Conservation (phyloP, 2,113 vertebrate species). For the Speoplatyrhinus poulsoni region DNA sequence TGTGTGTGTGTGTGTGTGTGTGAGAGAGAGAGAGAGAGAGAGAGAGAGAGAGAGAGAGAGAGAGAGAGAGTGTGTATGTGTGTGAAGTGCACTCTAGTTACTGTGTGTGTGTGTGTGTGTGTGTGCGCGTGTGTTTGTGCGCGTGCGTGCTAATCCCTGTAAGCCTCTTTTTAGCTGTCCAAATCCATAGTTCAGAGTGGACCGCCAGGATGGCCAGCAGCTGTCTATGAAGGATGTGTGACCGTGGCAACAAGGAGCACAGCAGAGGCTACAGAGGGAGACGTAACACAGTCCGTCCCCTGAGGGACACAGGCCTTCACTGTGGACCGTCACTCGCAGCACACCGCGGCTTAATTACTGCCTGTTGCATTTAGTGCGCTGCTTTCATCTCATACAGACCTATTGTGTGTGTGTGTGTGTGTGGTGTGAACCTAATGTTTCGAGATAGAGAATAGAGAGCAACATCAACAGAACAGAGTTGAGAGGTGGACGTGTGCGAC, state of each 20-base stretch:
- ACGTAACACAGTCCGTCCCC: conserved; percentile 18
- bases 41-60: neutral
- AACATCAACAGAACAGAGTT: neutral
- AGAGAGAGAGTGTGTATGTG: no score
- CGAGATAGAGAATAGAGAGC: neutral
- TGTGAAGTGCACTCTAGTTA: neutral
- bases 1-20: neutral
- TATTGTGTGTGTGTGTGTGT: neutral
- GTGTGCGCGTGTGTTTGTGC: conserved; percentile 9
- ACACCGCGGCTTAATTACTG: conserved; percentile 15
- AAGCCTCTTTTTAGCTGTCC: conserved; percentile 53
- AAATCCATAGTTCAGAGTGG: conserved; percentile 46
- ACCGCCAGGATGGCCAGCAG: conserved; percentile 51
- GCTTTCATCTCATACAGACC: conserved; percentile 19
- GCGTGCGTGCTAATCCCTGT: conserved; percentile 44
- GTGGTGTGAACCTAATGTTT: neutral
- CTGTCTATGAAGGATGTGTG: conserved; percentile 47
- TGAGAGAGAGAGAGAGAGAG: no score
- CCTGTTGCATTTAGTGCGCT: conserved; percentile 19
- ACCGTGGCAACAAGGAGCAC: conserved; percentile 26
- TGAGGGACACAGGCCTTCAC: neutral
- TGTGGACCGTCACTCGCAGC: conserved; percentile 40
- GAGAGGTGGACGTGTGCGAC: conserved; percentile 1
- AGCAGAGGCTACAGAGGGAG: conserved; percentile 18
- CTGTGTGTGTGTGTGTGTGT: neutral